Conservation (phyloP, 2,888 invertebrate species). For the Drosophila fungiperda region DNA sequence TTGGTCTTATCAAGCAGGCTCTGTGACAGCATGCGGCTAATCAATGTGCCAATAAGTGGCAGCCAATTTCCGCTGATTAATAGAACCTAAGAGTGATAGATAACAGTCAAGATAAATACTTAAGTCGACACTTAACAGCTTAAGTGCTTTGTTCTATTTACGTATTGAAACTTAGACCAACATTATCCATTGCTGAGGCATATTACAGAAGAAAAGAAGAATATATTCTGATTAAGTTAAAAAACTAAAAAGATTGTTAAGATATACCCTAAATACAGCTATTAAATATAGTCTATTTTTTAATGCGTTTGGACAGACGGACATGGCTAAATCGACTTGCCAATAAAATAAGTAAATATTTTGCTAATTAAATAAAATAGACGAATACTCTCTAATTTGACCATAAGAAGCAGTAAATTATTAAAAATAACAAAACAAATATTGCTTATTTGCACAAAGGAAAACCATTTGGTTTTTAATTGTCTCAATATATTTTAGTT, state of each 20-base stretch:
- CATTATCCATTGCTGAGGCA: background rate
- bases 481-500: background rate
- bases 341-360: background rate
- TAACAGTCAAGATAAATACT: slow-evolving; percentile 37
- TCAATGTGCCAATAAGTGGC: slow-evolving; percentile 54
- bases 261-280: background rate
- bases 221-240: background rate
- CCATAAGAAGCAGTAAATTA: too few relatives aligned
- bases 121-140: background rate
- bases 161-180: background rate
- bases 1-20: slow-evolving; percentile 28
- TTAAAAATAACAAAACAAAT: background rate
- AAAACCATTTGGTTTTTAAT: background rate
- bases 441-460: background rate
- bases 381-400: background rate
- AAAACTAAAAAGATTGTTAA: background rate
- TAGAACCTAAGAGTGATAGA: slow-evolving; percentile 26
- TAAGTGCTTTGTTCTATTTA: background rate
- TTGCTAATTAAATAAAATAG: background rate
- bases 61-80: slow-evolving; percentile 53
- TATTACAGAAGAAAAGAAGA: background rate
- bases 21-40: slow-evolving; percentile 61
- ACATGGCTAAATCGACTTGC: background rate
- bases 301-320: background rate
- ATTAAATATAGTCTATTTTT: background rate